Evolutionary conservation across 2,797 vertebrate species (phyloP).

Genomic region (Podarcis siculus): DNA sequence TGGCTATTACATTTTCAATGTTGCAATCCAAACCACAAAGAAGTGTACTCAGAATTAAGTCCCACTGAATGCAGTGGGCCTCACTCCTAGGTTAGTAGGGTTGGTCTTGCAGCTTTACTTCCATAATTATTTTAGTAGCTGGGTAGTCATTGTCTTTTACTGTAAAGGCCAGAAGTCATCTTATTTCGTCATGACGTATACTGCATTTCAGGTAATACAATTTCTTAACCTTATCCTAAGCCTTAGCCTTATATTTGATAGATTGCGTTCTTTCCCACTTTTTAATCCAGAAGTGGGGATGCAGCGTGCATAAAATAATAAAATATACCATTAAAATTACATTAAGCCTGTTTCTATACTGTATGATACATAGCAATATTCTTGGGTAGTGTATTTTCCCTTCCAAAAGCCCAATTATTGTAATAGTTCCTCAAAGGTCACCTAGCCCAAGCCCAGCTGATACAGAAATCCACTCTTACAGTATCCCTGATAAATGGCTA

Average conservation of each 20-base stretch:
- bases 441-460: background rate
- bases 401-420: background rate
- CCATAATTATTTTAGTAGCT: background rate
- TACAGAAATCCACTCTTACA: background rate
- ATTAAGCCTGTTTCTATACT: background rate
- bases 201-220: background rate
- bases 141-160: too few relatives aligned
- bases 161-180: background rate
- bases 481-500: background rate
- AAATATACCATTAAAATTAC: background rate
- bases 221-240: background rate
- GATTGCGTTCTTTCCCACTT: background rate
- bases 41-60: too few relatives aligned
- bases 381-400: background rate
- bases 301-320: background rate
- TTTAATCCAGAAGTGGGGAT: too few relatives aligned
- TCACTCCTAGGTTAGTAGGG: too few relatives aligned
- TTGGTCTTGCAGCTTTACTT: background rate
- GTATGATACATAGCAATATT: background rate
- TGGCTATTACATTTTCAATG: background rate
- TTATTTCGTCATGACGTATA: background rate
- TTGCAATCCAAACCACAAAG: too few relatives aligned
- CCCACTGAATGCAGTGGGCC: too few relatives aligned
- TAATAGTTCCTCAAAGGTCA: background rate
- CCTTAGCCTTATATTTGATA: background rate